Evolutionary conservation across 2,797 vertebrate genomes (phyloP), one percentile per base, ranked within the genome.

Genomic region (Champsocephalus esox): DNA sequence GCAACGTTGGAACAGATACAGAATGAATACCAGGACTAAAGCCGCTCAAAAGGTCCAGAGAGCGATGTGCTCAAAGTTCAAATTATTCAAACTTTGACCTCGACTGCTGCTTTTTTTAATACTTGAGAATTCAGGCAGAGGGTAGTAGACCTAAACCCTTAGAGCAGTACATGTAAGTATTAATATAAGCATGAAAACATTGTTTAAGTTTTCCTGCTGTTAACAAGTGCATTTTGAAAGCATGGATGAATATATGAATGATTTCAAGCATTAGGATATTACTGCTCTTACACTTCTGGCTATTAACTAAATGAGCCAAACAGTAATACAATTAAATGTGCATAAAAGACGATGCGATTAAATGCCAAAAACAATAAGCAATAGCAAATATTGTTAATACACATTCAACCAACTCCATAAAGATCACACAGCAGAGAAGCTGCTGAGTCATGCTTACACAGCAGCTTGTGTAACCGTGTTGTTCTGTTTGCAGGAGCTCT

Each of bases 401-500:
- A 58, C 28, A n/a, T 66, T 66, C 16, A 24, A 60, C 2, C 54
- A 55, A 43, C 43, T 66, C 9, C 12, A 43, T 55, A 19, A 58
- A 48, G 12, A 21, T 45, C 16, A 1, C 1, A 3, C 28, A 14
- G n/a, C 13, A 4, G 55, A 64, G 52, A 43, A 62, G 14, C 12
- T 12, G 73, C 79, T 74, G 69, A 80, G 43, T 89, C 83, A 84
- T 52, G 59, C 75, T 75, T 2, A 51, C 60, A 3, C 17, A 54
- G 72, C 78, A 68, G 62, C 16, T 77, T 80, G 48, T 69, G 66
- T 79, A 83, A 88, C 64, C 28, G 1, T 34, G 52, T 48, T 3
- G 0, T 66, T 13, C 44, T 72, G 64, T 74, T 73, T 79, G 32
- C 90, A 99, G 98, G 98, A 99, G 67, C 95, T 99, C 61, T 99